These are phyloP conservation scores for Macrostomum lignano DNA, from an alignment of 1,140 invertebrate genomes.

Conservation along the genomic window DNA sequence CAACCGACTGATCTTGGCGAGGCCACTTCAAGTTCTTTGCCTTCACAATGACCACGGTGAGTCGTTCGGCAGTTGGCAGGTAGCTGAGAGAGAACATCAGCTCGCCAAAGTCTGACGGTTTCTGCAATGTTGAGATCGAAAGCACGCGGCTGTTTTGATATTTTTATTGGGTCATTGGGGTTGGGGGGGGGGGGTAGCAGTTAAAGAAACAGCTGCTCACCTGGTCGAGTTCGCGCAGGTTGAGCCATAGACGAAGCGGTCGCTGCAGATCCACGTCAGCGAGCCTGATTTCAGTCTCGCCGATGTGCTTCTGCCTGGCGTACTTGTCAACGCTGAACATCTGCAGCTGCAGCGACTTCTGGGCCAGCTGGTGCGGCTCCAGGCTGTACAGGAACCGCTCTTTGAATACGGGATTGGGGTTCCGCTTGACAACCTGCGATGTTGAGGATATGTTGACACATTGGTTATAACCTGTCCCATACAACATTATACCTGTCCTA, in stretches of 20 bases:
- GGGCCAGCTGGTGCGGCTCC: conserved; percentile 31
- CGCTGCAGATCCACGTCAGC: conserved; percentile 34
- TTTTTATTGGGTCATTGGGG: too few species aligned
- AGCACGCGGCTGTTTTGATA: too few species aligned
- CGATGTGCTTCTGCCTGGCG: conserved; percentile 35
- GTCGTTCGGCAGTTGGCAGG: conserved; percentile 33
- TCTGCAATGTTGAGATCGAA: conserved; percentile 12
- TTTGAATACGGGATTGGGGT: conserved; percentile 40
- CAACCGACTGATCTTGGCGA: too few species aligned
- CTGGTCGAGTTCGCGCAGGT: conserved; percentile 35
- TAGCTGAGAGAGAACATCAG: conserved; percentile 35
- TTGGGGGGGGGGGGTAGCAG: too few species aligned
- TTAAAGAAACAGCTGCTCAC: conserved; percentile 26
- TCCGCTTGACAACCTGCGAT: conserved; percentile 36
- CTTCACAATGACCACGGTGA: conserved; percentile 34
- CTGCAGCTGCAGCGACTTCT: conserved; percentile 31
- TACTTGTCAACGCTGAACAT: conserved; percentile 36
- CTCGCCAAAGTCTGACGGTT: conserved; percentile 29
- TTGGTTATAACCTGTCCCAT: too few species aligned
- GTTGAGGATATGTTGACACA: too few species aligned
- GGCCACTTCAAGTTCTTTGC: conserved; percentile 31
- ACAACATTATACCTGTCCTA: too few species aligned
- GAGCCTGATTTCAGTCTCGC: conserved; percentile 35
- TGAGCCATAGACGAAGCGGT: conserved; percentile 36
- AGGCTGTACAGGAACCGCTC: conserved; percentile 43